Percentiles rank a stretch among this genome's conserved stretches.
phyloP scores from a whole-genome alignment of 1,140 invertebrate genomes.

The Meloidogyne floridensis region DNA sequence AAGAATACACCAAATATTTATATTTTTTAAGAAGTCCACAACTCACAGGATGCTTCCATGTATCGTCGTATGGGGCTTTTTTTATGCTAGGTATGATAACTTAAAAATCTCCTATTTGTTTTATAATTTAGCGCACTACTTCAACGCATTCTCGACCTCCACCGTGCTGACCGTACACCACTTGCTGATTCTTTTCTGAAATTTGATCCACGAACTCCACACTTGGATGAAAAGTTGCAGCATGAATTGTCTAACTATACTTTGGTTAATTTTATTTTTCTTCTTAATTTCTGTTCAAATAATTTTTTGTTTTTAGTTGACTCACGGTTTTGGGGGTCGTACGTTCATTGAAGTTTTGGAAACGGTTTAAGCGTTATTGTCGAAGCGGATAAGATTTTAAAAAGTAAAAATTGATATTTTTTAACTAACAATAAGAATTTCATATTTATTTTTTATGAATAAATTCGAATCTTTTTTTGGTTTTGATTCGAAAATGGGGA shows the following conservation, averaged over 20 bases:
- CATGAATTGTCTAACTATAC: slow-evolving; percentile 9
- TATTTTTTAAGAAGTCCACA: background rate
- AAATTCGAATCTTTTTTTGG: too few relatives aligned
- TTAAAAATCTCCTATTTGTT: background rate
- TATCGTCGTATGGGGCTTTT: slow-evolving; percentile 17
- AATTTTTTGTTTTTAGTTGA: slow-evolving; percentile 12
- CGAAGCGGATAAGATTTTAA: background rate
- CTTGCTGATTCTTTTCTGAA: background rate
- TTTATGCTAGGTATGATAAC: background rate
- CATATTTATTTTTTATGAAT: too few relatives aligned
- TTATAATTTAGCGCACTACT: slow-evolving; percentile 17
- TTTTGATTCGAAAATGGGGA: too few relatives aligned
- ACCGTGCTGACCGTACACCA: background rate
- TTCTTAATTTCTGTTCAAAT: too few relatives aligned
- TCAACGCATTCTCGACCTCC: slow-evolving; percentile 22
- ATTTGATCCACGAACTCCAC: background rate
- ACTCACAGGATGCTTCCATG: background rate
- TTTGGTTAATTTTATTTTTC: slow-evolving; percentile 10
- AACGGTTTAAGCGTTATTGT: slow-evolving; percentile 10
- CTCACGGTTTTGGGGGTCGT: slow-evolving; percentile 24
- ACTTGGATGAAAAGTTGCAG: slow-evolving; percentile 1
- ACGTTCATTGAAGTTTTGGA: slow-evolving; percentile 3
- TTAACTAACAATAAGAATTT: too few relatives aligned
- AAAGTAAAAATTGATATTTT: too few relatives aligned
- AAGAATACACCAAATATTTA: too few relatives aligned